Conservation (phyloP, 2,113 vertebrate genomes). For the Suricata suricatta region DNA sequence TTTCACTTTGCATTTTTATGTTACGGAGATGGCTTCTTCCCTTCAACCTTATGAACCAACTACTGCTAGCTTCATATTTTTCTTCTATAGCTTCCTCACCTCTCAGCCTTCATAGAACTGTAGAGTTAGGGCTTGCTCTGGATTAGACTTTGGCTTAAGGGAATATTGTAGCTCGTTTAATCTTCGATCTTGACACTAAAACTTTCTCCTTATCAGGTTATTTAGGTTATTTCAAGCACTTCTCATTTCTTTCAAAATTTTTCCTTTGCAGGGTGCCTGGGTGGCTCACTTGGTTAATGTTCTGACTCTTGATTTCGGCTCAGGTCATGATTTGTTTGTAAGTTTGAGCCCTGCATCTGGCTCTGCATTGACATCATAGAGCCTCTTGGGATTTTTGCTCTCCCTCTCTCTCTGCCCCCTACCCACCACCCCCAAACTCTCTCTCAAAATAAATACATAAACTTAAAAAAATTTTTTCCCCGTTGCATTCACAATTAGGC, state of each 20-base stretch:
- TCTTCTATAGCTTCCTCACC: background rate
- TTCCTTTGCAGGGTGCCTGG: background rate
- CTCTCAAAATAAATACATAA: no score
- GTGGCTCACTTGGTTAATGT: no score
- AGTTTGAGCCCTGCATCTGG: no score
- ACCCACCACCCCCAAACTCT: no score
- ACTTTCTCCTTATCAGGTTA: background rate
- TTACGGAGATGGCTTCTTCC: background rate
- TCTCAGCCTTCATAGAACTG: background rate
- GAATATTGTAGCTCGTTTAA: background rate
- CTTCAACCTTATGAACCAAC: background rate
- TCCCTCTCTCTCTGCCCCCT: no score
- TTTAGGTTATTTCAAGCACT: background rate
- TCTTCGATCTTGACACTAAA: background rate
- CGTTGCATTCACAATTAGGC: background rate
- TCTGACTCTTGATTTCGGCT: no score
- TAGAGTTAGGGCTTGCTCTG: background rate
- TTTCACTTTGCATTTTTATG: background rate
- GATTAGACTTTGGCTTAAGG: background rate
- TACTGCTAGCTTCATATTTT: background rate
- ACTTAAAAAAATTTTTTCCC: no score
- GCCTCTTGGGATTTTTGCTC: no score
- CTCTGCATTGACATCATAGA: no score
- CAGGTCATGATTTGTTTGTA: no score
- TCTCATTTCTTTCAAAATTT: background rate